Evolutionary conservation across 1,140 invertebrate genomes (phyloP).

Genomic region (Drosophila aff.): DNA sequence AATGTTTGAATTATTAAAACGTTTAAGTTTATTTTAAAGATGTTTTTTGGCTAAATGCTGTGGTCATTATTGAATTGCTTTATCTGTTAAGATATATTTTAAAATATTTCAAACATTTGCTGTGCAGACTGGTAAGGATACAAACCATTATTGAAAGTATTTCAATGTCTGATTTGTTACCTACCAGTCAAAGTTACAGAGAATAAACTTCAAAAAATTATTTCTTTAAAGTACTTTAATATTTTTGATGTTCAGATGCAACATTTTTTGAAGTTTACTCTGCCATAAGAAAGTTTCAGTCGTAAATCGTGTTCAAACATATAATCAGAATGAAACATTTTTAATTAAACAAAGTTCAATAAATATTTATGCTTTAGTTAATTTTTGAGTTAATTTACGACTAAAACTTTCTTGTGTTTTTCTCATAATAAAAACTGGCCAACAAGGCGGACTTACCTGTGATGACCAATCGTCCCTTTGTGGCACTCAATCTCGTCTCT

Average conservation of each 20-base stretch:
- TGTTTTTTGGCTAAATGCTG: rapidly evolving
- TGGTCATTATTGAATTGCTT: not conserved
- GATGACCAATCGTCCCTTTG: constrained; percentile 96
- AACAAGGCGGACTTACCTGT: constrained; percentile 91
- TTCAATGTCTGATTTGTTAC: not conserved
- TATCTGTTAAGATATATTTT: not conserved
- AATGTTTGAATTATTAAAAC: constrained; percentile 29
- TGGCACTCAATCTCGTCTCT: constrained; percentile 96
- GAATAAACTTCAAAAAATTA: constrained; percentile 33
- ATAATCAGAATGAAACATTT: not conserved
- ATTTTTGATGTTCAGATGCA: not conserved
- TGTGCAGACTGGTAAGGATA: not conserved
- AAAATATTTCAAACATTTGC: constrained; percentile 12
- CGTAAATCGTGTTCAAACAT: not conserved
- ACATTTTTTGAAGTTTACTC: constrained; percentile 46
- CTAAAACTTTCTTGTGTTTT: constrained; percentile 31
- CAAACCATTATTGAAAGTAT: constrained; percentile 4
- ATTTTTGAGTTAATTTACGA: not conserved
- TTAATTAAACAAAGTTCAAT: not conserved
- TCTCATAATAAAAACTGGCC: constrained; percentile 49
- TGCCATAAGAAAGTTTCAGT: constrained; percentile 39
- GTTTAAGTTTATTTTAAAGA: not conserved
- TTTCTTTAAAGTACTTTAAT: not conserved
- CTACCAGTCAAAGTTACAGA: not conserved
- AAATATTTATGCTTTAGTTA: not conserved